Conservation (phyloP, 1,140 invertebrate genomes). For the Drosophila lacertosa region DNA sequence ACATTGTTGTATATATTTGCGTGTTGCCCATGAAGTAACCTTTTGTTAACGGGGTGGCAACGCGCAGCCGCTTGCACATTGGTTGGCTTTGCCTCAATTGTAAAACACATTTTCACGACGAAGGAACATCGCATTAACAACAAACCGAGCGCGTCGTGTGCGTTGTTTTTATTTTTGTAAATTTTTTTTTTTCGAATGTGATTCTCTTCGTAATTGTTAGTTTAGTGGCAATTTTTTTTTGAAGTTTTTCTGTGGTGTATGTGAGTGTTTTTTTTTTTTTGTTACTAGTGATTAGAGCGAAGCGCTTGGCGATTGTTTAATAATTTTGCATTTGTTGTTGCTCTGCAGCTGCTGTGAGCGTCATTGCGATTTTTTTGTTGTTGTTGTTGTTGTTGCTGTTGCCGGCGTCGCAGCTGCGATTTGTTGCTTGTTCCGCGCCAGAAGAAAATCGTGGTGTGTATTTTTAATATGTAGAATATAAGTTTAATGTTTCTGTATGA, state of each 20-base stretch:
- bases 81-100: neutral
- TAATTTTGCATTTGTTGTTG: too few relatives aligned
- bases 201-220: neutral
- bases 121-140: neutral
- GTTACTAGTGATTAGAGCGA: neutral
- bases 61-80: neutral
- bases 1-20: too few relatives aligned
- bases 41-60: conserved; percentile 14
- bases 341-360: neutral
- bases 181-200: conserved; percentile 4
- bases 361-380: too few relatives aligned
- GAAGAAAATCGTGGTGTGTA: too few relatives aligned
- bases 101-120: neutral
- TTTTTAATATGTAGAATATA: too few relatives aligned
- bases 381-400: too few relatives aligned
- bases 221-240: neutral
- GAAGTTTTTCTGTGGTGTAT: neutral
- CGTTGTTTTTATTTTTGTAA: neutral
- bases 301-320: too few relatives aligned
- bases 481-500: too few relatives aligned
- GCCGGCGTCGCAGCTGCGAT: too few relatives aligned
- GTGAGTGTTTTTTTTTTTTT: neutral
- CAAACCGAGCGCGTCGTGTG: neutral
- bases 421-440: too few relatives aligned
- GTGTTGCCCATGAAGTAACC: neutral